A percentile compares a stretch with the other conserved stretches of the same genome.
Evolutionary conservation across 2,888 invertebrate species (phyloP).

Genomic region (Galerucella calmariensis): DNA sequence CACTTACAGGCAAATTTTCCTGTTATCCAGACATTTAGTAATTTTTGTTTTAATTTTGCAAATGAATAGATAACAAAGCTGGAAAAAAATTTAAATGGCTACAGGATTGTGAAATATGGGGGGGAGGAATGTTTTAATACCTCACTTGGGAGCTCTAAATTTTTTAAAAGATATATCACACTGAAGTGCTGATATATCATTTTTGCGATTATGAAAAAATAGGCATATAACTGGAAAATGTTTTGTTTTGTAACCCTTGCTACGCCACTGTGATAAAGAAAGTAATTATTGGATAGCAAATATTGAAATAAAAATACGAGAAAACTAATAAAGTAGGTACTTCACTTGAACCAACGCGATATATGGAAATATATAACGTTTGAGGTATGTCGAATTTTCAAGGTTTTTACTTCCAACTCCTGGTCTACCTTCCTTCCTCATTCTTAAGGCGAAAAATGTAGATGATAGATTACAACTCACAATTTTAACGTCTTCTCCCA

Average conservation of each 20-base stretch:
- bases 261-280: too few species aligned
- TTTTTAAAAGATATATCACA: too few species aligned
- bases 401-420: neutral
- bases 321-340: too few species aligned
- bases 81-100: neutral
- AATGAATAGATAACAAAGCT: neutral
- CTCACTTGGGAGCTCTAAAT: neutral
- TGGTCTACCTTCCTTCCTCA: slow-evolving; percentile 35
- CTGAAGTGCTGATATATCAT: too few species aligned
- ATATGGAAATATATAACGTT: too few species aligned
- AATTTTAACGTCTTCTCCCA: neutral
- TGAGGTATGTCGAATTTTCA: neutral
- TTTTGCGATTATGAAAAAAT: neutral
- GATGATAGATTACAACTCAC: slow-evolving; percentile 35
- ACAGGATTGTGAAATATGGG: neutral
- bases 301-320: too few species aligned
- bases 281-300: too few species aligned
- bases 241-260: too few species aligned
- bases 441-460: slow-evolving; percentile 42
- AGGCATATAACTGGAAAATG: too few species aligned
- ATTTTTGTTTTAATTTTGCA: neutral
- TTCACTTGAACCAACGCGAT: too few species aligned
- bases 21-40: neutral
- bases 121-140: neutral
- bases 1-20: too few species aligned